Conservation (phyloP, 2,888 invertebrate genomes). For the Heterodera filipjevi region DNA sequence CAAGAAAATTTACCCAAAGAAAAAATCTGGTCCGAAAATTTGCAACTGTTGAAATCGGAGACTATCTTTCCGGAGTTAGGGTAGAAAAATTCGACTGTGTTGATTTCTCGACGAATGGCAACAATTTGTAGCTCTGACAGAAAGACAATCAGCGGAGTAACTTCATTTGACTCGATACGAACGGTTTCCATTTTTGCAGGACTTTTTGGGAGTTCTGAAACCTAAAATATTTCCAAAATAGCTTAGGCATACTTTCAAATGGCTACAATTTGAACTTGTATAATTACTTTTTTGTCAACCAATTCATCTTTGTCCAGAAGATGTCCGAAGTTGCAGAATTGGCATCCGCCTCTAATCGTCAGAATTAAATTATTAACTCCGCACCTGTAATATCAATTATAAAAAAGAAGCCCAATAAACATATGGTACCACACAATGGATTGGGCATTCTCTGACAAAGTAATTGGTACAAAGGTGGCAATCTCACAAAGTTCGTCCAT, state of each 20-base stretch:
- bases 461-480: constrained; percentile 31
- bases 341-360: constrained; percentile 19
- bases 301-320: background rate
- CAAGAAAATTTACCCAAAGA: constrained; percentile 39
- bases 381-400: constrained; percentile 42
- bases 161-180: background rate
- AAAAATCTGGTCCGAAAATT: constrained; percentile 44
- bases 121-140: constrained; percentile 38
- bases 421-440: constrained; percentile 42
- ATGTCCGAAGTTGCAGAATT: constrained; percentile 19
- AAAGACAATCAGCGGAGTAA: constrained; percentile 15
- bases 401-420: constrained; percentile 29
- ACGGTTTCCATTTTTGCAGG: background rate
- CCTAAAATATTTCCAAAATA: background rate
- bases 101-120: constrained; percentile 41
- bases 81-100: constrained; percentile 33
- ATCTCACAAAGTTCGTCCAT: constrained; percentile 66
- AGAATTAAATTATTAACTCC: constrained; percentile 28
- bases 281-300: background rate
- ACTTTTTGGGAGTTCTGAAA: background rate
- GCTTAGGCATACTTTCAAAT: background rate
- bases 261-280: background rate
- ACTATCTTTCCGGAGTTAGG: constrained; percentile 1
- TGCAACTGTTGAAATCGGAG: constrained; percentile 24
- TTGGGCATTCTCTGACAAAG: constrained; percentile 35